Evolutionary conservation across 2,797 vertebrate species (phyloP), one percentile per base, ranked within the genome.

Genomic region (Fistularia commersonii): DNA sequence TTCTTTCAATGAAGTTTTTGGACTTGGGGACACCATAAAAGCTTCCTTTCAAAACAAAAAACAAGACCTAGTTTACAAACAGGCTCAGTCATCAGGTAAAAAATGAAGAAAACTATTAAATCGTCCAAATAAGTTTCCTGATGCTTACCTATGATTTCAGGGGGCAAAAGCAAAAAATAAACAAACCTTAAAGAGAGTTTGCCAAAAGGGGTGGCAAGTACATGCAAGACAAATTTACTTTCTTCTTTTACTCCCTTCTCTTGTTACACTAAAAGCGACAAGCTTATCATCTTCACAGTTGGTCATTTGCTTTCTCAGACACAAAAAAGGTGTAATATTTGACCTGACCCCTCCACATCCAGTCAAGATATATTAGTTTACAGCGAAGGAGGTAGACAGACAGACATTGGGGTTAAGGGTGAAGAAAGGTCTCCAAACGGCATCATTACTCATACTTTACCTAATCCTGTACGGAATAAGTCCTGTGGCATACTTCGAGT

Each of bases 401-500:
- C 61, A 55, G 50, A 42, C 61, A 48, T 35, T 9, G 51, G 15
- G 46, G 72, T 80, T 74, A 64, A 63, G 59, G 60, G 44, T 48
- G n/a, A 63, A 64, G 41, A 58, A 66, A 66, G 52, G 45, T 67
- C 54, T 64, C 50, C 54, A 52, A 43, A 65, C 43, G 47, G 37
- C 61, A 67, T 33, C 12, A 8, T 31, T 39, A 15, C 54, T 77
- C 56, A 84, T 88, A 89, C 84, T 51, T 87, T 88, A 87, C 86
- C 85, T 80, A 64, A 6, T 78, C 86, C 83, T 46, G 69, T 46
- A 81, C 81, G 81, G 66, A 87, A 87, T 75, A 89, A 74, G 64
- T 87, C 85, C 76, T 86, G 86, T 32, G 85, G 86, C 77, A 87
- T 86, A 78, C 87, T 87, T 79, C 81, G 78, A 74, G 85, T 86